Percentiles rank a stretch among this genome's conserved stretches.
phyloP scores from a whole-genome alignment of 2,888 invertebrate genomes.

The Eumacrocentrus americanus region DNA sequence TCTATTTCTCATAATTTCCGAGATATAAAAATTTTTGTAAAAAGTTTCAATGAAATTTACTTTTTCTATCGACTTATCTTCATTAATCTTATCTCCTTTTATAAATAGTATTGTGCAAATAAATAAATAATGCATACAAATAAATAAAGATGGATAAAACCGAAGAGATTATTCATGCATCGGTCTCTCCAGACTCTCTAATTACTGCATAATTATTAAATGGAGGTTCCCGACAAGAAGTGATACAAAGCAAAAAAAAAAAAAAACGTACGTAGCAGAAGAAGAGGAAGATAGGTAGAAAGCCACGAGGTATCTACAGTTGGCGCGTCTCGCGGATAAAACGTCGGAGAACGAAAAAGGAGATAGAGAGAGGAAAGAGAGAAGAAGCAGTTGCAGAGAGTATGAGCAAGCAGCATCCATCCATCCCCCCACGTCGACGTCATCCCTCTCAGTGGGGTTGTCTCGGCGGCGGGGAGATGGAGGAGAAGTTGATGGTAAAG shows the following conservation, averaged over 20 bases:
- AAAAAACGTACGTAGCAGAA: conserved; percentile 1
- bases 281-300: conserved; percentile 4
- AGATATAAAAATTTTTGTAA: too few relatives aligned
- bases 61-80: too few relatives aligned
- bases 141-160: conserved; percentile 14
- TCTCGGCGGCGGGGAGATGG: conserved; percentile 43
- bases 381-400: conserved; percentile 8
- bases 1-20: too few relatives aligned
- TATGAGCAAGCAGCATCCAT: conserved; percentile 12
- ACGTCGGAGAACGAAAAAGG: conserved; percentile 2
- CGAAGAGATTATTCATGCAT: conserved; percentile 31
- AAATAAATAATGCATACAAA: too few relatives aligned
- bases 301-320: conserved; percentile 28
- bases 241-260: background rate
- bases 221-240: conserved; percentile 17
- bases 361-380: conserved; percentile 18
- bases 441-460: conserved; percentile 43
- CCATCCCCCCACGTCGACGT: conserved; percentile 45
- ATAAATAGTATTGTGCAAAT: too few relatives aligned
- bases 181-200: conserved; percentile 32
- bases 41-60: too few relatives aligned
- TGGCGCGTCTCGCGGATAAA: conserved; percentile 26
- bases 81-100: too few relatives aligned
- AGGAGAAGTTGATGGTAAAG: conserved; percentile 47
- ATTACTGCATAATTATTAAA: conserved; percentile 31